Evolutionary conservation across 2,888 invertebrate species (phyloP).

Genomic region (Scaptomyza caliginosa): DNA sequence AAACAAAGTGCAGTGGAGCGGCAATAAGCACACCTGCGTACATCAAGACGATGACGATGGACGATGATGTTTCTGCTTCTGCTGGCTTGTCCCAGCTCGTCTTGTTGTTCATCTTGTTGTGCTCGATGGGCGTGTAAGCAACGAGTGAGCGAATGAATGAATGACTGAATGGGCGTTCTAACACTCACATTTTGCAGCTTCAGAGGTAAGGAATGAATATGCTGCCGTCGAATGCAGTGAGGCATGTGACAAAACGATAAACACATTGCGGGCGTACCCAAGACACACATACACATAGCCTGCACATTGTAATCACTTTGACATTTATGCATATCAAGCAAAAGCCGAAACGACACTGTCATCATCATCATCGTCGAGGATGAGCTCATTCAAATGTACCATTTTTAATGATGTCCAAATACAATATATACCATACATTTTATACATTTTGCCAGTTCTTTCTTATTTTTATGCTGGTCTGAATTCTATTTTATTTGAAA

Average conservation of each 20-base stretch:
- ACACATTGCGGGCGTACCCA: constrained; percentile 71
- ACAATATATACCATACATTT: constrained; percentile 28
- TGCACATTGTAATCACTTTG: constrained; percentile 82
- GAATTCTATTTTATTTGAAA: constrained; percentile 75
- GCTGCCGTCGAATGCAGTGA: constrained; percentile 63
- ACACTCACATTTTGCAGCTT: constrained; percentile 58
- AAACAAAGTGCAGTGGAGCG: constrained; percentile 80
- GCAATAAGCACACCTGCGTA: constrained; percentile 83
- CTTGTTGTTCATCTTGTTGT: constrained; percentile 49
- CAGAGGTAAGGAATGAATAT: constrained; percentile 17
- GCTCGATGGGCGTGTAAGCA: constrained; percentile 80
- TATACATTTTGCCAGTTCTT: constrained; percentile 41
- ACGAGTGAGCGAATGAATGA: constrained; percentile 75
- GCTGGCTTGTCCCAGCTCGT: constrained; percentile 2
- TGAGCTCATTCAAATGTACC: constrained; percentile 75
- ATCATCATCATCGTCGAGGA: constrained; percentile 25
- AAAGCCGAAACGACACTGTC: constrained; percentile 53
- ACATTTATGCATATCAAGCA: constrained; percentile 82
- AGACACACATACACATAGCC: constrained; percentile 18
- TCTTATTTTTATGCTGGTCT: constrained; percentile 75
- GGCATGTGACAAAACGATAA: constrained; percentile 82
- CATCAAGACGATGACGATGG: constrained; percentile 55
- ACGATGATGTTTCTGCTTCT: constrained; percentile 25
- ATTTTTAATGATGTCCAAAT: constrained; percentile 82
- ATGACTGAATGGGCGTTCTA: constrained; percentile 62